Evolutionary conservation across 2,797 vertebrate species (phyloP).

Genomic region (Chelidonichthys spinosus): DNA sequence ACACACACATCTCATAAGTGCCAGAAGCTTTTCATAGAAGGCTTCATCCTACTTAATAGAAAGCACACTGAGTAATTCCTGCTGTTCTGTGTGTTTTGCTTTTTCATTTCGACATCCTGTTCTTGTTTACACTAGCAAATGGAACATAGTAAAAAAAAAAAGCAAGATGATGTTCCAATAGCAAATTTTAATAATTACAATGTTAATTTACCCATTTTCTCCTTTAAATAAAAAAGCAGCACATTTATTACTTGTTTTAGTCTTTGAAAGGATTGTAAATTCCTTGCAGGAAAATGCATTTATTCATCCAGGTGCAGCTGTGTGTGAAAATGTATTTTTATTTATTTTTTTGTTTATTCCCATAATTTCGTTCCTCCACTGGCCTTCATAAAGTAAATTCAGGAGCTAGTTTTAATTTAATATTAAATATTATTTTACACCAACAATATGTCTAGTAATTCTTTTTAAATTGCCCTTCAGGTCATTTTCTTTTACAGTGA

Average conservation of each 20-base stretch:
- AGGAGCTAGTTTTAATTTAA: neutral
- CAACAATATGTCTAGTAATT: neutral
- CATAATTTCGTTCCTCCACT: neutral
- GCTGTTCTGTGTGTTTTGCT: neutral
- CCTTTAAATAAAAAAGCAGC: neutral
- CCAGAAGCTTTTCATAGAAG: constrained; percentile 21
- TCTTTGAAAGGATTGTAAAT: neutral
- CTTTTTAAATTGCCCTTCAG: neutral
- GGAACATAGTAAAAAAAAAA: neutral
- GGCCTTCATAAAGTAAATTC: neutral
- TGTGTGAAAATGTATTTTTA: neutral
- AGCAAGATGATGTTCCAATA: neutral
- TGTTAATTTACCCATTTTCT: neutral
- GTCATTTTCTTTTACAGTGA: neutral
- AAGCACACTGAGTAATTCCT: constrained; percentile 13
- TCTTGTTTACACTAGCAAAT: neutral
- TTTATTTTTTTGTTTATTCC: too few species aligned
- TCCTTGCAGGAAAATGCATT: neutral
- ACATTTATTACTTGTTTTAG: neutral
- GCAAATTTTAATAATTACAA: neutral
- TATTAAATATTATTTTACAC: neutral
- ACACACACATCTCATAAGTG: constrained; percentile 10
- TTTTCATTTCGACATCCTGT: neutral
- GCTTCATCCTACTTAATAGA: constrained; percentile 17
- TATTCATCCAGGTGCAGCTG: neutral